phyloP scores from a whole-genome alignment of 2,888 invertebrate genomes.

The Pycnomerus fuliginosus region DNA sequence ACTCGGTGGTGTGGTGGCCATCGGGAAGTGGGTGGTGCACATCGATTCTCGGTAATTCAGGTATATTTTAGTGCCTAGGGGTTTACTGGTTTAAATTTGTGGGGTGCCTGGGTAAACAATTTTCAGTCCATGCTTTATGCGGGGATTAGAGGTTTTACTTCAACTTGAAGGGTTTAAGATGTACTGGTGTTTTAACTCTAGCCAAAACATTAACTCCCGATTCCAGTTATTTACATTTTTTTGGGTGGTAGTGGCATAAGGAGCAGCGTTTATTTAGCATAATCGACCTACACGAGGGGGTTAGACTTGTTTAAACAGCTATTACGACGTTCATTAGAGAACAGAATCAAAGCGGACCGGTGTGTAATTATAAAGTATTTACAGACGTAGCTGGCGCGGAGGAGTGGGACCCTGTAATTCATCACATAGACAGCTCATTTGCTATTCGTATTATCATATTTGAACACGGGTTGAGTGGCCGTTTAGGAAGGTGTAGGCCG shows the following conservation, averaged over 20 bases:
- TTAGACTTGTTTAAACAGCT: constrained; percentile 39
- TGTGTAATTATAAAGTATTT: constrained; percentile 56
- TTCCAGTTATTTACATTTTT: constrained; percentile 11
- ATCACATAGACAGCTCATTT: constrained; percentile 53
- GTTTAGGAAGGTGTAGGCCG: constrained; percentile 39
- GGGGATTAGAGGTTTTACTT: constrained; percentile 9
- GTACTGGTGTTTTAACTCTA: constrained; percentile 2
- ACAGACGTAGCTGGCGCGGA: constrained; percentile 47
- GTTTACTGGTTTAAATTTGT: constrained; percentile 9
- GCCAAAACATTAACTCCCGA: constrained; percentile 5
- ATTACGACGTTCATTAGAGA: constrained; percentile 52
- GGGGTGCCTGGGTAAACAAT: constrained; percentile 10
- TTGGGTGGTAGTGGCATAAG: constrained; percentile 1
- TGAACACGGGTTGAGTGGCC: constrained; percentile 46
- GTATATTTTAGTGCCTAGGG: constrained; percentile 11
- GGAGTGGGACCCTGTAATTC: constrained; percentile 52
- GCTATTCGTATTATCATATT: constrained; percentile 52
- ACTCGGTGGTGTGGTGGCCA: constrained; percentile 10
- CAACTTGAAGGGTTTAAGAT: constrained; percentile 1
- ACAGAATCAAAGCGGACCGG: constrained; percentile 51
- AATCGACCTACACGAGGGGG: constrained; percentile 21
- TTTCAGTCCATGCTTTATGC: constrained; percentile 5
- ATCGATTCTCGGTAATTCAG: constrained; percentile 15
- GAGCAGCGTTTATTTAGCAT: constrained; percentile 22
- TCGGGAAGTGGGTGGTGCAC: too few relatives aligned